phyloP scores from a whole-genome alignment of 2,797 vertebrate genomes.

The Sebastes vulpes region DNA sequence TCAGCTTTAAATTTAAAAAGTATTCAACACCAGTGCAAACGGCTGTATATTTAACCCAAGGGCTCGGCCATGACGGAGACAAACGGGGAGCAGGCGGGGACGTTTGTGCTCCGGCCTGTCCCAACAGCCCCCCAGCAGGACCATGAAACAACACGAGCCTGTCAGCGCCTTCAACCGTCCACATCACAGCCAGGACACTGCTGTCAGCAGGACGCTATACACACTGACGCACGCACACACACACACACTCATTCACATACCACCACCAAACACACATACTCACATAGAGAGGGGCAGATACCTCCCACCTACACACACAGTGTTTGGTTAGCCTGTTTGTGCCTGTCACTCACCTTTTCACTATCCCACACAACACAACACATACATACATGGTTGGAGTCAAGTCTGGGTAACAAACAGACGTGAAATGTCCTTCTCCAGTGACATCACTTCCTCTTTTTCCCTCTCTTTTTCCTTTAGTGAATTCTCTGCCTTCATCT shows the following conservation, averaged over 20 bases:
- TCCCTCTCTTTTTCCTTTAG: not conserved
- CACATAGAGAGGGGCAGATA: conserved; percentile 17
- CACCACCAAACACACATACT: conserved; percentile 33
- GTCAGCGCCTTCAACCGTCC: conserved; percentile 68
- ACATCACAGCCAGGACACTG: conserved; percentile 61
- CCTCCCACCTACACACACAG: not conserved
- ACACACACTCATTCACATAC: conserved; percentile 37
- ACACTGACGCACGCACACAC: conserved; percentile 25
- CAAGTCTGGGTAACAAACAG: conserved; percentile 20
- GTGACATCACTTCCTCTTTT: conserved; percentile 56
- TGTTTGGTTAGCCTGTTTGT: conserved; percentile 51
- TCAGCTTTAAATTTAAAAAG: not conserved
- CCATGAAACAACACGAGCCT: conserved; percentile 63
- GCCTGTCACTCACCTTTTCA: conserved; percentile 49
- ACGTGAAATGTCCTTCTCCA: conserved; percentile 13
- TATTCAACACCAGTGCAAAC: not conserved
- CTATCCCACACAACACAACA: conserved; percentile 5
- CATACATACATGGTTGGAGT: not conserved
- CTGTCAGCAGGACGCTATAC: conserved; percentile 58
- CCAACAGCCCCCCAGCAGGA: conserved; percentile 34
- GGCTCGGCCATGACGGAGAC: not conserved
- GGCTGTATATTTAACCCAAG: conserved; percentile 25
- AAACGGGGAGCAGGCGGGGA: not conserved
- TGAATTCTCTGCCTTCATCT: not conserved
- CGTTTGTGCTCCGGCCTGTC: conserved; percentile 34